Evolutionary conservation across 1,140 invertebrate genomes (phyloP).

Genomic region (Orius insidiosus): DNA sequence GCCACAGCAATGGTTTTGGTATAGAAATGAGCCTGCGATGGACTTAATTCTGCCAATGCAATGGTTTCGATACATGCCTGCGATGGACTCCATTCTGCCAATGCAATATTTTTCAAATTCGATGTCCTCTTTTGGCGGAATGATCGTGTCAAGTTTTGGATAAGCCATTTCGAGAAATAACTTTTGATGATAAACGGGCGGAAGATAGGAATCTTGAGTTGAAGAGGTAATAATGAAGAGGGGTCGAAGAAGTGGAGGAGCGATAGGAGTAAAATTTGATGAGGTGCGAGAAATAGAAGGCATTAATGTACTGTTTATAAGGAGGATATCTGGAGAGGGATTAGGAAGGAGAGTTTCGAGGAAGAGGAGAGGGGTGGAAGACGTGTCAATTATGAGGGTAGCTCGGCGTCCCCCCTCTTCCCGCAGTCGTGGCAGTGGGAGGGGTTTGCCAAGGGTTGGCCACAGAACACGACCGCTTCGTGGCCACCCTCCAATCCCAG

Average conservation of each 20-base stretch:
- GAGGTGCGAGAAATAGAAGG: conserved; percentile 1
- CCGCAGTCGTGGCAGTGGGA: conserved; percentile 8
- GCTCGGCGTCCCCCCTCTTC: conserved; percentile 2
- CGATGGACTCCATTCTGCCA: too few species aligned
- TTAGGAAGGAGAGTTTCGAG: background rate
- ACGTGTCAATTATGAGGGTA: conserved; percentile 17
- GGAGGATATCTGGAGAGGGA: background rate
- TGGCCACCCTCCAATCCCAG: conserved; percentile 18
- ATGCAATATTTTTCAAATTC: too few species aligned
- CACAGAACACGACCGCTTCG: conserved; percentile 22
- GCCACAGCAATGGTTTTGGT: too few species aligned
- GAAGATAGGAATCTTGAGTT: too few species aligned
- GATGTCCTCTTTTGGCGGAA: too few species aligned
- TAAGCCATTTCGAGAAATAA: too few species aligned
- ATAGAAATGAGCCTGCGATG: too few species aligned
- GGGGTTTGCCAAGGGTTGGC: conserved; percentile 21
- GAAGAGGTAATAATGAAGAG: conserved; percentile 13
- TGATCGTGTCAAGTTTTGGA: too few species aligned
- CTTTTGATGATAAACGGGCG: too few species aligned
- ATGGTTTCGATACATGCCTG: too few species aligned
- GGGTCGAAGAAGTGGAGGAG: conserved; percentile 21
- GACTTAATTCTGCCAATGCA: too few species aligned
- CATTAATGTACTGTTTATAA: too few species aligned
- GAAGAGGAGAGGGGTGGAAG: conserved; percentile 11
- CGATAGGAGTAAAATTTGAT: conserved; percentile 19